Evolutionary conservation across 1,140 invertebrate genomes (phyloP).

Genomic region (Anagrus nilaparvatae): DNA sequence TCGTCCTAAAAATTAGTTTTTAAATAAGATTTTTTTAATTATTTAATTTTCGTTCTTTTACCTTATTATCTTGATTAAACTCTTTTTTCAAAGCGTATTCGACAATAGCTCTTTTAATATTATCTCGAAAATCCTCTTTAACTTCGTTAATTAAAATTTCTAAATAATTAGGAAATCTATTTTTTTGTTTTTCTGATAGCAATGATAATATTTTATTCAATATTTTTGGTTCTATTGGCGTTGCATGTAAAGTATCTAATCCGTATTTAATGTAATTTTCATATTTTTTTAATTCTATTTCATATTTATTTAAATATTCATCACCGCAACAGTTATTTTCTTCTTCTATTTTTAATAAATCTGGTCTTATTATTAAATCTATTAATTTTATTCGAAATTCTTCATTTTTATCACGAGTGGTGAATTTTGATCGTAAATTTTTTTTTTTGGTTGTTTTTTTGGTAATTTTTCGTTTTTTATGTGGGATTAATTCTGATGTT

Average conservation of each 20-base stretch:
- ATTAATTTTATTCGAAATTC: conserved; percentile 52
- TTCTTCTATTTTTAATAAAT: too few relatives aligned
- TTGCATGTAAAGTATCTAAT: conserved; percentile 77
- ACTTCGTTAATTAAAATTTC: conserved; percentile 53
- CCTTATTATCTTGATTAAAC: conserved; percentile 8
- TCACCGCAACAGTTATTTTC: too few relatives aligned
- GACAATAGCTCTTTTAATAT: conserved; percentile 77
- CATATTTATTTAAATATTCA: conserved; percentile 31
- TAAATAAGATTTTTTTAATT: conserved; percentile 7
- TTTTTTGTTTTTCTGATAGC: conserved; percentile 41
- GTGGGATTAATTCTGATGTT: conserved; percentile 10
- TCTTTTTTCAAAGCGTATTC: conserved; percentile 77
- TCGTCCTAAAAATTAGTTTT: conserved; percentile 11
- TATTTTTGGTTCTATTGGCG: conserved; percentile 57
- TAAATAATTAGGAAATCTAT: conserved; percentile 48
- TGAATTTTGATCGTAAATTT: conserved; percentile 12
- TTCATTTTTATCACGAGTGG: conserved; percentile 21
- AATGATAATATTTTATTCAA: conserved; percentile 43
- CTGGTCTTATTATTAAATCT: conserved; percentile 54
- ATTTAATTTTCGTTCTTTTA: conserved; percentile 5
- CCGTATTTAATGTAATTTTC: conserved; percentile 85
- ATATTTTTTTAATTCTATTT: conserved; percentile 65
- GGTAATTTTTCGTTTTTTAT: conserved; percentile 10
- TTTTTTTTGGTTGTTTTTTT: conserved; percentile 12
- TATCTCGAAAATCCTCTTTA: conserved; percentile 69